Base-by-base conservation (phyloP, 1,140 invertebrate genomes). In the Ips typographus region DNA sequence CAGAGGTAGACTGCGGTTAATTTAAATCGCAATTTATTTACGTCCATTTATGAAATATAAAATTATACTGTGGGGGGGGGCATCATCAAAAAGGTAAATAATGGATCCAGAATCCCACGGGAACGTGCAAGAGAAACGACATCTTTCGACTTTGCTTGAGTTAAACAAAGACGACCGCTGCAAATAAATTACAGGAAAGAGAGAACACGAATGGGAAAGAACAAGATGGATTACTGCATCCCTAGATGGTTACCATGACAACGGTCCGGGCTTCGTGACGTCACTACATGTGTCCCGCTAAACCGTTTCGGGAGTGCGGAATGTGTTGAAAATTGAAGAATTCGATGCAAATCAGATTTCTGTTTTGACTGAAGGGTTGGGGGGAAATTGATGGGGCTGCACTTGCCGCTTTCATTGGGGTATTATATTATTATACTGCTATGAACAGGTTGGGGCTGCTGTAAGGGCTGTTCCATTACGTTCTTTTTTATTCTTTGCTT, bases 181-280 rank as follows among this genome's bases (percentile, higher is more conserved):
- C 43, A 60, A 74, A 76, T 76, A 75, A 76, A 76, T 75, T 72
- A 70, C 73, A 73, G 72, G 73, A 76, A 76, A 73, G 65, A 75
- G 73, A 76, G 75, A 75, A 69, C 63, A 51, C 70, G 59, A 71
- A 56, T 60, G 70, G 72, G 68, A 71, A 77, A 72, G 74, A 76
- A 77, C 72, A 75, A 75, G 75, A 77, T 76, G 75, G 75, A 77
- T 75, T 74, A 73, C 74, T 71, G 69, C 74, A 77, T 77, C 76
- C 76, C 76, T 73, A 74, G 76, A 77, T 74, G 75, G 76, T 77
- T 73, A 70, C 76, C 73, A 76, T 76, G 63, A 74, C 70, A 56
- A 77, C 75, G 70, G 64, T 76, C 74, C 75, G 75, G 76, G 73
- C 71, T 67, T 49, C 59, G 70, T 77, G 73, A 77, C 76, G 76